Evolutionary conservation across 1,140 invertebrate genomes (phyloP), one percentile per base, ranked within the genome.

Genomic region (Bombus waltoni): DNA sequence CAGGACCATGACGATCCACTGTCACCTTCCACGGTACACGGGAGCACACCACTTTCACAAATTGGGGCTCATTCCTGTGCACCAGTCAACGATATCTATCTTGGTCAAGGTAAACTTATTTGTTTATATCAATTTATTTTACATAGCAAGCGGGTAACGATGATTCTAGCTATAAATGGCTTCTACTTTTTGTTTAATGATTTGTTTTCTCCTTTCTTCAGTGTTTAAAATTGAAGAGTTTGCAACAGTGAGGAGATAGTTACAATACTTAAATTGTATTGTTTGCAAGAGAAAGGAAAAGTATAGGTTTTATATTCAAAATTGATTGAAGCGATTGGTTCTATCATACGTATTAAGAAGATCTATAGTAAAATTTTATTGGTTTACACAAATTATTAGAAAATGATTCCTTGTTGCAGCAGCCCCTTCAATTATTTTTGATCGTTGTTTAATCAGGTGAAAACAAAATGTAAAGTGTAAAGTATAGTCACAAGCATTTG

Each of bases 1-100:
- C 94, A 93, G 84, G 93, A 94, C 84, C 93, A 93, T 66, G 94
- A 95, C 76, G 94, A 95, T 88, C 94, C 94, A 73, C 92, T 94
- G 71, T 95, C 95, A 74, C 95, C 95, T 86, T 96, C 89, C 5
- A 92, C 93, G 57, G 97, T 98, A 66, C 97, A 98, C 93, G 98
- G 98, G 59, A 98, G 97, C 80, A 98, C 98, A 62, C 98, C 98
- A 3, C 96, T 98, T 13, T 97, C 97, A 42, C 98, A 98, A 94
- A 98, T 98, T 91, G 98, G 98, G 65, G 96, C 97, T 81, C 96
- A 96, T 92, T 92, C 94, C 59, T 95, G 95, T 88, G 94, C 95
- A 62, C 94, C 95, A 40, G 93, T 95, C 90, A 95, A 92, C 85
- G 95, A 96, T 87, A 95, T 95, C 91, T 96, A 92, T 93, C 95